Percentiles rank a stretch among this genome's conserved stretches.
These are phyloP conservation scores for Lordiphosa collinella DNA, from an alignment of 1,140 invertebrate genomes.

Conservation along the genomic window DNA sequence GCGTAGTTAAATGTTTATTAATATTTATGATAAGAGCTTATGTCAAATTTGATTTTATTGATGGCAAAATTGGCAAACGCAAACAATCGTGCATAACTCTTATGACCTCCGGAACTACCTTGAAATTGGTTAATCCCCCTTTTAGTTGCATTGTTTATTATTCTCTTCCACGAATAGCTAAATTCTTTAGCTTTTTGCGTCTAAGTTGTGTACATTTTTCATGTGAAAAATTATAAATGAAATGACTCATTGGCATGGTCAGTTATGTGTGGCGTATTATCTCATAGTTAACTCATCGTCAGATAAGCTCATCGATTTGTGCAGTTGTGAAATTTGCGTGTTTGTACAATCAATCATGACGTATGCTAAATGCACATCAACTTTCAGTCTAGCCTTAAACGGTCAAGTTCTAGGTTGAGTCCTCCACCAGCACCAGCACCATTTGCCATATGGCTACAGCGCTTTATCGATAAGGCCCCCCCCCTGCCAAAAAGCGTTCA, in stretches of 20 bases:
- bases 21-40: constrained; percentile 9
- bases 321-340: not conserved
- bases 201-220: constrained; percentile 7
- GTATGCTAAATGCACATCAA: constrained; percentile 27
- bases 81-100: no score
- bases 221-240: not conserved
- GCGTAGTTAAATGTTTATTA: constrained; percentile 29
- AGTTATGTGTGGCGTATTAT: constrained; percentile 22
- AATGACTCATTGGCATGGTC: constrained; percentile 55
- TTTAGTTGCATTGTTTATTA: no score
- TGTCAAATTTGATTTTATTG: constrained; percentile 12
- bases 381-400: not conserved
- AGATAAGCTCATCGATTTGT: constrained; percentile 19
- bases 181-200: no score
- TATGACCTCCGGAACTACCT: not conserved
- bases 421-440: constrained; percentile 2
- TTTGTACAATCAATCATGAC: constrained; percentile 33
- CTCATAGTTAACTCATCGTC: constrained; percentile 22
- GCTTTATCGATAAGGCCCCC: constrained; percentile 29
- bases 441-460: constrained; percentile 33
- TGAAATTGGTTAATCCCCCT: not conserved
- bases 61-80: no score
- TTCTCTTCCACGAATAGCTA: no score
- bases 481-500: constrained; percentile 62
- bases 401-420: constrained; percentile 14